Evolutionary conservation across 2,888 invertebrate species (phyloP), one percentile per base, ranked within the genome.

Genomic region (Synanthedon myopaeformis): DNA sequence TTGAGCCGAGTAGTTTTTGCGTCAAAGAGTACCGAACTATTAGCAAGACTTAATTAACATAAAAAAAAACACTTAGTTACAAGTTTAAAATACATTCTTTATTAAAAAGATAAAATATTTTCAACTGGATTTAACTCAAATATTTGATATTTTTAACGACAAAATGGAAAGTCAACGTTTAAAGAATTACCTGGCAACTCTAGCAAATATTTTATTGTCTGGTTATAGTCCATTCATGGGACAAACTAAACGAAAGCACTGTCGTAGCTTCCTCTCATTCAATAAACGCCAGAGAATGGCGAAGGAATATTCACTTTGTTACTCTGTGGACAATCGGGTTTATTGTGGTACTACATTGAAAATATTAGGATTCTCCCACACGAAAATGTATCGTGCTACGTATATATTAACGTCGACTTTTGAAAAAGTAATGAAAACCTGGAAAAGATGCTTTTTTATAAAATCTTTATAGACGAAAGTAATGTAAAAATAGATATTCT

Each of bases 151-250:
- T 23, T 23, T 23, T 23, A 23, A 0, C 23, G 4, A 23, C 5
- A 35, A 35, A 8, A 35, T 35, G 35, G 35, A 35, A 35, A 28
- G 6, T 28, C 28, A 28, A 6, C 28, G 8, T 28, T 28, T 28
- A 1, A 2, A 35, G 35, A 28, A 28, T 13, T 13, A 45, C 45
- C 13, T 13, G 8, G 3, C 45, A 14, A 45, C 45, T 45, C 45
- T 45, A 45, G 14, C 0, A 12, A 13, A 45, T 45, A 45, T 12
- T 45, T 45, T 45, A 45, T 6, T 45, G 45, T 45, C 13, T n/a
- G 4, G 78, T 85, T 81, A 85, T 81, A 67, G 79, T 75, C 85
- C 75, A 85, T 85, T 85, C 82, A 84, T 75, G 62, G 66, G 61
- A 14, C 63, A 61, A 68, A 76, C 76, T 78, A 82, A 81, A 81